Evolutionary conservation across 2,113 vertebrate species (phyloP).

Genomic region (Zapus hudsonius): DNA sequence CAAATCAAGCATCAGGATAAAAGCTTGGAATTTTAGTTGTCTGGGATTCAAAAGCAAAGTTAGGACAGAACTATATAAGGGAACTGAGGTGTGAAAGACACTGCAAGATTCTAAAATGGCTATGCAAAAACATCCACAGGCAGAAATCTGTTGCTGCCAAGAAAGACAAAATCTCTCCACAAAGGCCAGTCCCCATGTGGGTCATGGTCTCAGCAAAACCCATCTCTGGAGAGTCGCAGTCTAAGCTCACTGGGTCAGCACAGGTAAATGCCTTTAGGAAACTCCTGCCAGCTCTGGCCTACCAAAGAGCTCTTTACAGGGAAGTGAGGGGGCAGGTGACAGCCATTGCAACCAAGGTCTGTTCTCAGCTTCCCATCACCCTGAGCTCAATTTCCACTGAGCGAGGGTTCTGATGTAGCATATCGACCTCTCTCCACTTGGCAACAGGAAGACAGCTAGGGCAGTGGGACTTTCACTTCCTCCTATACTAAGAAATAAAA

Average conservation of each 20-base stretch:
- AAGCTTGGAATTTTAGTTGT: neutral
- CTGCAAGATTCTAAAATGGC: neutral
- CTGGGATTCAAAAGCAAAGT: neutral
- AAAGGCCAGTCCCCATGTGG: neutral
- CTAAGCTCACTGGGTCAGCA: neutral
- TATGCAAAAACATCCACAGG: neutral
- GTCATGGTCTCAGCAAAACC: accelerated
- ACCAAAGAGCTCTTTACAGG: neutral
- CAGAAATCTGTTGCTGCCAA: neutral
- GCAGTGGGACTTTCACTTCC: neutral
- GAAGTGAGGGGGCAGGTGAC: neutral
- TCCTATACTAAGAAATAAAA: neutral
- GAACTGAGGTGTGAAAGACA: neutral
- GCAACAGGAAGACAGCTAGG: neutral
- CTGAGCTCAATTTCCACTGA: neutral
- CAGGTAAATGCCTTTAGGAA: no score
- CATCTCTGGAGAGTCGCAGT: neutral
- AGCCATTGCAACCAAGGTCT: neutral
- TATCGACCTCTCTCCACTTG: neutral
- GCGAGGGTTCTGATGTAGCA: neutral
- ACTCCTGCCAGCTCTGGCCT: accelerated
- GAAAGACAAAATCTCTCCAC: neutral
- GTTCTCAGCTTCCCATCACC: accelerated
- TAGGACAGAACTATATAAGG: neutral
- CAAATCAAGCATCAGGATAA: no score